Evolutionary conservation across 1,140 invertebrate genomes (phyloP), one percentile per base, ranked within the genome.

Genomic region (Steinernema khuongi): DNA sequence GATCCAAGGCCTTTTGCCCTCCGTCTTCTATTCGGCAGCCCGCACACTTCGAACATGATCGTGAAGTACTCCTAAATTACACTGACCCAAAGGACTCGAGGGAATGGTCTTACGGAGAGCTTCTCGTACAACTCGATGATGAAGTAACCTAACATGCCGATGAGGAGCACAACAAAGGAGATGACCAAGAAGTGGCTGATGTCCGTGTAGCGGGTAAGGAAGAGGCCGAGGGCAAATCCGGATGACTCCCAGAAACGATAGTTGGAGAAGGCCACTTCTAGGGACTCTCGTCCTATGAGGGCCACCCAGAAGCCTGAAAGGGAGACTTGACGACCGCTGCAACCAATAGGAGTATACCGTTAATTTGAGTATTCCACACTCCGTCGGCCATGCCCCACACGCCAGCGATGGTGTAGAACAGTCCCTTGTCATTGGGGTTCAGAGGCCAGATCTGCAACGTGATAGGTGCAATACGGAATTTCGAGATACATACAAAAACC

Each of bases 321-420:
- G 74, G 68, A 41, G n/a, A 30, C 29, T 77, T n/a, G 7, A 68
- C 1, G 26, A 28, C 11, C 19, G 19, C 26, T 72, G 67, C 14
- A 81, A 17, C 14, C 33, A 7, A 67, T 67, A 22, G 7, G 31
- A 14, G 88, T 89, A 90, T 87, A 93, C 94, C 93, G 83, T 97
- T 97, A 67, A 97, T 92, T 88, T 97, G 94, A 0, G 95, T 97
- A 85, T 97, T 94, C 94, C 94, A 97, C 0, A 97, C 93, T 1
- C 94, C 93, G 85, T 97, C 95, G 2, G 92, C 92, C n/a, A 96
- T 90, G 22, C 95, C 95, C 94, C 94, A 97, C 0, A 96, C 87
- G 0, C 92, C 93, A 1, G 93, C 92, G 67, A 97, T 91, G 17
- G 93, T 90, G 86, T 92, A 97, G 88, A 96, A 96, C 1, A 93